Evolutionary conservation across 2,888 invertebrate species (phyloP), one percentile per base, ranked within the genome.

Genomic region (Serrognathus titanus): DNA sequence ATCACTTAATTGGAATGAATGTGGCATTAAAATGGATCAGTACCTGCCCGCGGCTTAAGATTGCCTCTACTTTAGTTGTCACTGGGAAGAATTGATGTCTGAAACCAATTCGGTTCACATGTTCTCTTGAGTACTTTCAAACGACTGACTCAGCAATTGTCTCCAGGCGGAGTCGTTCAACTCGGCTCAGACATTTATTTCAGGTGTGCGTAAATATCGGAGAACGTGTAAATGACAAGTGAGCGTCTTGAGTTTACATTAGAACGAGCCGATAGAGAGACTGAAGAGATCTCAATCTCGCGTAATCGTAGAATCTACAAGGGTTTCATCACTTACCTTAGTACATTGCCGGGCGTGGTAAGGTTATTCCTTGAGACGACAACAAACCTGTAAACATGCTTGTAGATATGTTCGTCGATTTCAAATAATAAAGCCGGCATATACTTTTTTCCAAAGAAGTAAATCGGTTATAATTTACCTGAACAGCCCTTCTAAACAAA

Each of bases 1-100:
- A 63, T 64, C 63, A 61, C 66, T 69, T 69, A 69, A 69, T 69
- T 68, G 69, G 68, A 69, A 68, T 66, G 67, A 68, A 68, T 68
- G 64, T 61, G 69, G 64, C 66, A 68, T 67, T 66, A 67, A 65
- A 67, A 67, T 63, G 64, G 67, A 64, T 67, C 68, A 65, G 64
- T 65, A 66, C 65, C 66, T 66, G 63, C 59, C 54, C 51, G 57
- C 55, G 58, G 50, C 51, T 54, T 52, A 56, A 61, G 60, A 63
- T 63, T 65, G 63, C 59, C 55, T 60, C 57, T 41, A 51, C 59
- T 36, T 51, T 43, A 16, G 52, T 62, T 62, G 63, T 63, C 63
- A 57, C 54, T 40, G 55, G 48, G 57, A 63, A 63, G 63, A 64
- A 66, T 66, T 65, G 63, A 66, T 66, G 65, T 63, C 63, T 58